These are phyloP conservation scores for Hydrotaea diabolus DNA, from an alignment of 2,888 invertebrate genomes.

Conservation along the genomic window DNA sequence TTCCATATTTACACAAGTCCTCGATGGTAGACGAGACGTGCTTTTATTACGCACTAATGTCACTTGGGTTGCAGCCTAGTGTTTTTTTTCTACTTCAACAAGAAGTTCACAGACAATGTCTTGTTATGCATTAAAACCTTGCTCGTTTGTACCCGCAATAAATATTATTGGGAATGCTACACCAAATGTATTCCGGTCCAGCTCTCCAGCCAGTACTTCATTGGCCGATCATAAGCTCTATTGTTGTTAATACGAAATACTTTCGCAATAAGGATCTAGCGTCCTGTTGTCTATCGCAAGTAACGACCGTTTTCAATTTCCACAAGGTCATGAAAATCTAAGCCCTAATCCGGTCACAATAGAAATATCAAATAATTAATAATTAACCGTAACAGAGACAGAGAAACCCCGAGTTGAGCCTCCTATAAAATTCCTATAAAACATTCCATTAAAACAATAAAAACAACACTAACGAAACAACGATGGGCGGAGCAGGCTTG, in stretches of 20 bases:
- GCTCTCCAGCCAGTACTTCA: background rate
- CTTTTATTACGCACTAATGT: too few species aligned
- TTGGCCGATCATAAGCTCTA: background rate
- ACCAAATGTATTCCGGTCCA: too few species aligned
- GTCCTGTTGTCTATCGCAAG: background rate
- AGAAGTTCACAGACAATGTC: too few species aligned
- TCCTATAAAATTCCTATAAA: background rate
- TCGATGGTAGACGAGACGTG: too few species aligned
- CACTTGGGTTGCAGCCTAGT: too few species aligned
- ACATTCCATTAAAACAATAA: constrained; percentile 46
- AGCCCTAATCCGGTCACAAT: constrained; percentile 7
- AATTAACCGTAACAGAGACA: constrained; percentile 2
- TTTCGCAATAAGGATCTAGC: background rate
- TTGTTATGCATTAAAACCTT: too few species aligned
- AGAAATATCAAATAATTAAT: constrained; percentile 33
- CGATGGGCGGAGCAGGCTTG: background rate
- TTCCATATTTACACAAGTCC: too few species aligned
- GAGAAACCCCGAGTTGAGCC: background rate
- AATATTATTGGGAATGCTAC: too few species aligned
- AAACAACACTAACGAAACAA: constrained; percentile 4
- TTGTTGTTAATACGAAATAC: background rate
- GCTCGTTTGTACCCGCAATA: too few species aligned
- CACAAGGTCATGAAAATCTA: background rate
- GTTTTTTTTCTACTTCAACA: too few species aligned
- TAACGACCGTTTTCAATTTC: background rate